Evolutionary conservation across 2,888 invertebrate species (phyloP).

Genomic region (Baccha elongata): DNA sequence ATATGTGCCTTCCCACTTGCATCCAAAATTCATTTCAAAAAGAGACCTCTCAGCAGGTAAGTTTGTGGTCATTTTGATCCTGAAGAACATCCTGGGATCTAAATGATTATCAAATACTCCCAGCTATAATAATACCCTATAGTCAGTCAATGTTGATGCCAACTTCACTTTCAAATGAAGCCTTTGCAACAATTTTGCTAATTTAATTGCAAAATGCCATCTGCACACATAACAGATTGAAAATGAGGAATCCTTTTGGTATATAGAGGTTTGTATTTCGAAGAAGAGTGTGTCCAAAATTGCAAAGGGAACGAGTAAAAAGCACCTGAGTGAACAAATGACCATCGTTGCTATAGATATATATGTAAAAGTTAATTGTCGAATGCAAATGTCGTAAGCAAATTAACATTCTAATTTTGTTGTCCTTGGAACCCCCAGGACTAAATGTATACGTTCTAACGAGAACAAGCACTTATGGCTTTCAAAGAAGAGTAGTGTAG

Average conservation of each 20-base stretch:
- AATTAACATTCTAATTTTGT: conserved; percentile 67
- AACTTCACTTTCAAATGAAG: conserved; percentile 28
- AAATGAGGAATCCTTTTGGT: conserved; percentile 24
- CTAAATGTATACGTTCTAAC: neutral
- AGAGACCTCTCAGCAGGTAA: conserved; percentile 10
- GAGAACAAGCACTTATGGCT: conserved; percentile 28
- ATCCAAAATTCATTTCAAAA: neutral
- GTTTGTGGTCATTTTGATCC: conserved; percentile 22
- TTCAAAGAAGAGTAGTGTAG: neutral
- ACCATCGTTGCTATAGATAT: conserved; percentile 44
- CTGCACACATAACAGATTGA: conserved; percentile 19
- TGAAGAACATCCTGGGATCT: neutral
- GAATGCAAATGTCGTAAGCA: conserved; percentile 65
- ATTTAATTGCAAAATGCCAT: conserved; percentile 70
- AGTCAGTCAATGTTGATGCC: conserved; percentile 8
- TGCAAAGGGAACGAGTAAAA: conserved; percentile 35
- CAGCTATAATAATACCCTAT: neutral
- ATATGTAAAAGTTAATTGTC: conserved; percentile 71
- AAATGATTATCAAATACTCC: conserved; percentile 18
- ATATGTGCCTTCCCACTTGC: too few relatives aligned
- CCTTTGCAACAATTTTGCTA: conserved; percentile 62
- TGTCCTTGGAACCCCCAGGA: conserved; percentile 50
- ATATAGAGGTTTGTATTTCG: neutral
- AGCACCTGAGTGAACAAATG: conserved; percentile 24
- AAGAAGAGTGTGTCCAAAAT: conserved; percentile 9